Conservation (phyloP, 2,888 invertebrate species). For the Pyrrhosoma nymphula region DNA sequence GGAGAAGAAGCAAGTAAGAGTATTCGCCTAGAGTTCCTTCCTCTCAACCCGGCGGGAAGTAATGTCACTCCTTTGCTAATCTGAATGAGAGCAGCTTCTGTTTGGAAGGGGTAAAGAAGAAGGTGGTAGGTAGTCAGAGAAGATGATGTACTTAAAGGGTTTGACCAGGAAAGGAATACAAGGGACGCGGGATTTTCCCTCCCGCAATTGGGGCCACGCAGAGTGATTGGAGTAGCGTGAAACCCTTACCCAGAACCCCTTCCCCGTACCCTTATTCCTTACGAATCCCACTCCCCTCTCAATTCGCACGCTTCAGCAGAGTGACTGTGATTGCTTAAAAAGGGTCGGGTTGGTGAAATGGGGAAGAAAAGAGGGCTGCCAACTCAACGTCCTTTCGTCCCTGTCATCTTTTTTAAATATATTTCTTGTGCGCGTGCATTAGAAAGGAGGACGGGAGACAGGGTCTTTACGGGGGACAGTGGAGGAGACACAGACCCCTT, state of each 20-base stretch:
- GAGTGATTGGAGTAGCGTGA: constrained; percentile 4
- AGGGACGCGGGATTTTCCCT: background rate
- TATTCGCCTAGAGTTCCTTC: background rate
- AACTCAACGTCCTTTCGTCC: constrained; percentile 13
- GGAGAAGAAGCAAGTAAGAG: background rate
- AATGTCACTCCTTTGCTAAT: background rate
- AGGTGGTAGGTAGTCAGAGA: background rate
- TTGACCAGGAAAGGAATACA: constrained; percentile 13
- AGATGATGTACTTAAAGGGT: constrained; percentile 3
- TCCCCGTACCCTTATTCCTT: background rate
- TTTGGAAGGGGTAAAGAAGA: background rate
- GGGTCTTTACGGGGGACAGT: background rate
- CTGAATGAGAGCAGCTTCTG: background rate
- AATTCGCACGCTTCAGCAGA: constrained; percentile 7
- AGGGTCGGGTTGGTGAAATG: background rate
- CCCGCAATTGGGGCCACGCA: constrained; percentile 18
- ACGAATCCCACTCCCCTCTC: background rate
- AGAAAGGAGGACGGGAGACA: background rate
- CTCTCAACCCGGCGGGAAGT: background rate
- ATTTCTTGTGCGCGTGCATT: constrained; percentile 9
- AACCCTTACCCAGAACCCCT: background rate
- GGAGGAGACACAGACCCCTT: background rate
- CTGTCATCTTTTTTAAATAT: background rate
- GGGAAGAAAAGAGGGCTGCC: background rate
- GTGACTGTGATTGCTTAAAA: constrained; percentile 18